Base-by-base conservation (phyloP, 1,140 invertebrate genomes). In the Nymphalis io region DNA sequence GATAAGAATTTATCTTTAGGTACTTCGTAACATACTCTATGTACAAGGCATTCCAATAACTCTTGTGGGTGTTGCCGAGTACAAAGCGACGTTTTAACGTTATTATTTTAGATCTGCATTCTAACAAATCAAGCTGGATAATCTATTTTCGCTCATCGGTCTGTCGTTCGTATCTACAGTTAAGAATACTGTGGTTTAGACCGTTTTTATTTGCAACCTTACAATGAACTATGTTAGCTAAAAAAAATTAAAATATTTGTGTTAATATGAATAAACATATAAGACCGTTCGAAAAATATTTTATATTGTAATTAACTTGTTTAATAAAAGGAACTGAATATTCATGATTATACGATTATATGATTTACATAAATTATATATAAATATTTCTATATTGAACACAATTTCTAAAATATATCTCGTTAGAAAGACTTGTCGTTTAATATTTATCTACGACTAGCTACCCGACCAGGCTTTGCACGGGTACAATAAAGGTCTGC, bases 101-200 rank as follows among this genome's bases (percentile, higher is more conserved):
- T 68, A 68, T 68, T 68, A 66, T 66, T 66, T 66, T 59, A 66
- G 64, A 59, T 68, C 66, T 60, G 58, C 65, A 60, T 38, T 20
- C 39, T 62, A 69, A 69, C 59, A 69, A 69, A 69, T 69, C 60
- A 42, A n/a, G 67, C 51, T 69, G 67, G 67, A 62, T 69, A 62
- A 62, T 69, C 67, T 69, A 69, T 69, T 69, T 60, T 69, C 12
- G 67, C 57, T 62, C 67, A 57, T 44, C 67, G 67, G 39, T 69
- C 46, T 57, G 51, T 55, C 15, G n/a, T 48, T 51, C 44, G 48
- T 60, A 51, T 62, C 67, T 62, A 61, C 38, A 57, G 67, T 69
- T 68, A 69, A 13, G 21, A 42, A 39, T 21, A 20, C 51, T 46
- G 33, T 23, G 60, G 60, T 62, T 69, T 27, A 20, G 27, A 62